Evolutionary conservation across 2,888 invertebrate genomes (phyloP).

Genomic region (Nesidiocoris tenuis): DNA sequence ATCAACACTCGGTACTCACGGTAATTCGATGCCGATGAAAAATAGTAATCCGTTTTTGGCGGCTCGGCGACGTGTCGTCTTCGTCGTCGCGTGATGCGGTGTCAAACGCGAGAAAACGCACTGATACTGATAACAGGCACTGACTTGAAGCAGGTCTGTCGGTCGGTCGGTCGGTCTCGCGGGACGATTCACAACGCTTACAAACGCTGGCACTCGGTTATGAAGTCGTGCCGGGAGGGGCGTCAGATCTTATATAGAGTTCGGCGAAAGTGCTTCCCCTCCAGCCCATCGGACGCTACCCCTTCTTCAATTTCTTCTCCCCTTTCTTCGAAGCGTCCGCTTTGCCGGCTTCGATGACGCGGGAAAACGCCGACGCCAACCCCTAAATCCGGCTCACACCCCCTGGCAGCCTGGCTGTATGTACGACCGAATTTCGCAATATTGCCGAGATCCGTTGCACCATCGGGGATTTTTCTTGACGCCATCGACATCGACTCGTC

Average conservation of each 20-base stretch:
- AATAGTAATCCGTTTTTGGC: slow-evolving; percentile 25
- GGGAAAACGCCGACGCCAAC: slow-evolving; percentile 1
- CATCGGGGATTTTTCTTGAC: too few relatives aligned
- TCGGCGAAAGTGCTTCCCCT: slow-evolving; percentile 39
- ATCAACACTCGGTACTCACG: slow-evolving; percentile 16
- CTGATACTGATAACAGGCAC: too few relatives aligned
- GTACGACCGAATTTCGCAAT: too few relatives aligned
- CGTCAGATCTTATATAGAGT: slow-evolving; percentile 39
- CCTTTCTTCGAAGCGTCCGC: slow-evolving; percentile 2
- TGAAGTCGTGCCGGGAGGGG: slow-evolving; percentile 40
- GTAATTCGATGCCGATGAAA: slow-evolving; percentile 21
- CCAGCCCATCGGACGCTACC: slow-evolving; percentile 1
- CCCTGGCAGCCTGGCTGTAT: too few relatives aligned
- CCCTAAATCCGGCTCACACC: neutral
- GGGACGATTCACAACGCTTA: neutral
- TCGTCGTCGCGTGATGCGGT: neutral
- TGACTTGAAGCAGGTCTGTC: too few relatives aligned
- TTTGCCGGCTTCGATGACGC: slow-evolving; percentile 12
- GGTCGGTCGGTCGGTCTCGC: neutral
- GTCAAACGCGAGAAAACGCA: slow-evolving; percentile 27
- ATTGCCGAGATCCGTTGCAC: too few relatives aligned
- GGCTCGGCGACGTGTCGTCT: neutral
- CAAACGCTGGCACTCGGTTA: slow-evolving; percentile 16
- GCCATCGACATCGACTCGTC: too few relatives aligned
- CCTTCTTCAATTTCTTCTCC: neutral